A percentile compares a stretch with the other conserved stretches of the same genome.
These are phyloP conservation scores for Plebejus argus DNA, from an alignment of 2,888 invertebrate species.

Conservation along the genomic window DNA sequence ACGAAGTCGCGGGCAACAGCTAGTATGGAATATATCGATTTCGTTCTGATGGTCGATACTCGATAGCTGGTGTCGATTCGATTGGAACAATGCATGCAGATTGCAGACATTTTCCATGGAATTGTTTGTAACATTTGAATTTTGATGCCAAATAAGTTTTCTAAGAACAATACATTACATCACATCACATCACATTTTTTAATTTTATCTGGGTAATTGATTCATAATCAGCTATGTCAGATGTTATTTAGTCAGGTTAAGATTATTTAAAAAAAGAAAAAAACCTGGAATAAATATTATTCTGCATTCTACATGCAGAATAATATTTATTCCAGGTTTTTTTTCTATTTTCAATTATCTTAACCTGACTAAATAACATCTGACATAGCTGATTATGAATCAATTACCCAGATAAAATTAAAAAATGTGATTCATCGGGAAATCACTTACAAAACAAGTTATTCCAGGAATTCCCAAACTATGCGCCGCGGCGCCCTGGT, in stretches of 20 bases:
- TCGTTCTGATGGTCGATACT: background rate
- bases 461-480: too few relatives aligned
- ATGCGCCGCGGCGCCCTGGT: too few relatives aligned
- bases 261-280: too few relatives aligned
- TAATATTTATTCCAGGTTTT: too few relatives aligned
- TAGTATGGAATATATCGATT: background rate
- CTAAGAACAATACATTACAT: background rate
- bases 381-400: background rate
- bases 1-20: too few relatives aligned
- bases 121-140: background rate
- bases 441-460: too few relatives aligned
- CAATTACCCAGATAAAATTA: background rate
- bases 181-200: background rate
- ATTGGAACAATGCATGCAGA: background rate
- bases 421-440: background rate
- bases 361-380: background rate
- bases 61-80: background rate
- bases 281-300: too few relatives aligned
- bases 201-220: background rate
- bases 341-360: too few relatives aligned
- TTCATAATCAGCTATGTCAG: background rate
- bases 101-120: background rate
- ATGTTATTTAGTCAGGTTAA: too few relatives aligned
- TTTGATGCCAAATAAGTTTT: background rate
- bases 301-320: constrained; percentile 4